These are phyloP conservation scores for Anhinga rufa DNA, from an alignment of 2,113 vertebrate genomes.

Conservation along the genomic window DNA sequence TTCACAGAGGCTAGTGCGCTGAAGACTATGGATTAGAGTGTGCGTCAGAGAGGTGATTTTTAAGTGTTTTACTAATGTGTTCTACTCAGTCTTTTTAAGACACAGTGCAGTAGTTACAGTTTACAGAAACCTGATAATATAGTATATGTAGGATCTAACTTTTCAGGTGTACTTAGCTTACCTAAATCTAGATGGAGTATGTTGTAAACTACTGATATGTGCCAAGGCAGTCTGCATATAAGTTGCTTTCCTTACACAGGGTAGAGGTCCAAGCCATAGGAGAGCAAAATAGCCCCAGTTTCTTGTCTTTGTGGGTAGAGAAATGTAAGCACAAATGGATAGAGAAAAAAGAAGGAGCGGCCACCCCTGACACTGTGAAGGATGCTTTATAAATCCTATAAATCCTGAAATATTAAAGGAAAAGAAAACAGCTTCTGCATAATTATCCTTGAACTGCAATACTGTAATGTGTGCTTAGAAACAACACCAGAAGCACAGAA, in stretches of 20 bases:
- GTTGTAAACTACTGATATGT: background rate
- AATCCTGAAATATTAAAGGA: background rate
- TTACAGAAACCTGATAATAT: background rate
- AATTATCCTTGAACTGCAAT: background rate
- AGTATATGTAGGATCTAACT: background rate
- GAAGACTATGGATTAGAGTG: background rate
- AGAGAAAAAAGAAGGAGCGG: background rate
- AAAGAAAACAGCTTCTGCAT: background rate
- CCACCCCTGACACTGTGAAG: background rate
- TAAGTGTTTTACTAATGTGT: background rate
- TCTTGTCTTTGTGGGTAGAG: background rate
- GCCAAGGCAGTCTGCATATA: background rate
- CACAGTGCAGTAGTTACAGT: background rate
- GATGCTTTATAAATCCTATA: background rate
- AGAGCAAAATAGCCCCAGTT: background rate
- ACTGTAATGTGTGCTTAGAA: background rate
- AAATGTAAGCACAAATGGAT: background rate
- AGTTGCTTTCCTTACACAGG: background rate
- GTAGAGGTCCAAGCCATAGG: background rate
- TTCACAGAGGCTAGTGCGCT: background rate
- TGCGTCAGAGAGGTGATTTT: background rate
- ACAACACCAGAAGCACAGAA: background rate
- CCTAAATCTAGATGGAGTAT: background rate
- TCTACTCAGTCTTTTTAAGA: background rate
- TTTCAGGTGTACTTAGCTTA: background rate